Conservation (phyloP, 2,888 invertebrate genomes). For the Papilio gigon region DNA sequence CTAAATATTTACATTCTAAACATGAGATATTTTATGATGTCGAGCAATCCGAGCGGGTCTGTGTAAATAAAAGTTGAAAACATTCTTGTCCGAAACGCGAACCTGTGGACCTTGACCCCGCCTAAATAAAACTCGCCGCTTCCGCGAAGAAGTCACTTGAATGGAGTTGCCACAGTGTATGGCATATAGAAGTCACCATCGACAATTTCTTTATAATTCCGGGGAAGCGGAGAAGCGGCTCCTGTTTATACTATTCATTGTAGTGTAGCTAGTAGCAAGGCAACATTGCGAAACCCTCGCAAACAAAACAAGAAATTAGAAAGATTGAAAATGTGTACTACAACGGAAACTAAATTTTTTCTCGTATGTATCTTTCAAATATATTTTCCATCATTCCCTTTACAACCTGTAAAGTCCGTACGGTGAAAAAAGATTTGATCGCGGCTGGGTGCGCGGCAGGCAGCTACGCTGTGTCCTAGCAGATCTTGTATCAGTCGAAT, state of each 20-base stretch:
- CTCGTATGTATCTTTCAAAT: too few relatives aligned
- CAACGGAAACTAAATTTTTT: neutral
- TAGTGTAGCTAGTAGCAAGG: neutral
- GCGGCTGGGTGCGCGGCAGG: neutral
- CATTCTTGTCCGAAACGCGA: conserved; percentile 29
- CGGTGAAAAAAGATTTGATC: neutral
- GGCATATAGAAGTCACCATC: neutral
- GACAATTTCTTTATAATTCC: neutral
- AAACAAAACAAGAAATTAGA: neutral
- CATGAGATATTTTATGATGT: neutral
- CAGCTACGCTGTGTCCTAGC: neutral
- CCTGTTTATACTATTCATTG: too few relatives aligned
- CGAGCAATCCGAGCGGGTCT: neutral
- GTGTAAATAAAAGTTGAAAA: conserved; percentile 28
- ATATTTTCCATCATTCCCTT: neutral
- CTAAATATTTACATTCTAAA: neutral
- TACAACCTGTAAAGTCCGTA: neutral
- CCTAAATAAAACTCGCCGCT: conserved; percentile 34
- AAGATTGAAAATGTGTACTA: neutral
- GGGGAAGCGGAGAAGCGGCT: too few relatives aligned
- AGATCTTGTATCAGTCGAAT: conserved; percentile 8
- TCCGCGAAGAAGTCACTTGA: conserved; percentile 28
- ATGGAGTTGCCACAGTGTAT: conserved; percentile 14
- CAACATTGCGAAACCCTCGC: neutral
- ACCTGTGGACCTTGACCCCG: conserved; percentile 48